phyloP scores from a whole-genome alignment of 2,888 invertebrate genomes.

The Phengaris arion region DNA sequence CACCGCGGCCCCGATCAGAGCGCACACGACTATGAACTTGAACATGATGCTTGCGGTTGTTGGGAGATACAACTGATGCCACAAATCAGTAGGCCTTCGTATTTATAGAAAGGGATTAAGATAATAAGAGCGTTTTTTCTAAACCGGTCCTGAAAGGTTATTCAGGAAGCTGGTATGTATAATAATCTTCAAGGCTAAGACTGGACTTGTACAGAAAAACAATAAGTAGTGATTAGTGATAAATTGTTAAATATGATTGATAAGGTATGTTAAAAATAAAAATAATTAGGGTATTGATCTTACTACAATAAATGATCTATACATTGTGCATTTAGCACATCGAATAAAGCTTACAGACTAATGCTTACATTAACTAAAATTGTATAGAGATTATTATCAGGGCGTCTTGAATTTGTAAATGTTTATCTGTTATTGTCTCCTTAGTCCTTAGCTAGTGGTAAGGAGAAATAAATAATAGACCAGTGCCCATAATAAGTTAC shows the following conservation, averaged over 20 bases:
- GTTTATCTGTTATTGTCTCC: too few relatives aligned
- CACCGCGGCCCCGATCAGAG: slow-evolving; percentile 76
- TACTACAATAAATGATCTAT: too few relatives aligned
- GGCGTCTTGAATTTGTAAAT: too few relatives aligned
- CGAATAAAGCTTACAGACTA: too few relatives aligned
- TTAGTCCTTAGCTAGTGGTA: too few relatives aligned
- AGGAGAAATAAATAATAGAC: too few relatives aligned
- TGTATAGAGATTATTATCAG: too few relatives aligned
- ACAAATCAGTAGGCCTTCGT: slow-evolving; percentile 39
- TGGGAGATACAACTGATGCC: slow-evolving; percentile 60
- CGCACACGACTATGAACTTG: slow-evolving; percentile 79
- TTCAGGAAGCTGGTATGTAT: slow-evolving; percentile 68
- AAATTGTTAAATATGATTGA: background rate
- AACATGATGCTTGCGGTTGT: slow-evolving; percentile 70
- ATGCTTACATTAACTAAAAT: too few relatives aligned
- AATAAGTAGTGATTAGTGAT: background rate
- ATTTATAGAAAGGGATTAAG: slow-evolving; percentile 63
- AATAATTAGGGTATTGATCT: too few relatives aligned
- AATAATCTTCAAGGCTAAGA: slow-evolving; percentile 42
- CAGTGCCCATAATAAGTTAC: too few relatives aligned
- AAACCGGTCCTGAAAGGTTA: slow-evolving; percentile 64
- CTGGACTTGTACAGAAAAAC: background rate
- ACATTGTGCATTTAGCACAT: too few relatives aligned
- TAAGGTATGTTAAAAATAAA: too few relatives aligned
- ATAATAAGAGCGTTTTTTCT: slow-evolving; percentile 61